These are phyloP conservation scores for Andrena haemorrhoa DNA, from an alignment of 2,888 invertebrate species.

Conservation along the genomic window DNA sequence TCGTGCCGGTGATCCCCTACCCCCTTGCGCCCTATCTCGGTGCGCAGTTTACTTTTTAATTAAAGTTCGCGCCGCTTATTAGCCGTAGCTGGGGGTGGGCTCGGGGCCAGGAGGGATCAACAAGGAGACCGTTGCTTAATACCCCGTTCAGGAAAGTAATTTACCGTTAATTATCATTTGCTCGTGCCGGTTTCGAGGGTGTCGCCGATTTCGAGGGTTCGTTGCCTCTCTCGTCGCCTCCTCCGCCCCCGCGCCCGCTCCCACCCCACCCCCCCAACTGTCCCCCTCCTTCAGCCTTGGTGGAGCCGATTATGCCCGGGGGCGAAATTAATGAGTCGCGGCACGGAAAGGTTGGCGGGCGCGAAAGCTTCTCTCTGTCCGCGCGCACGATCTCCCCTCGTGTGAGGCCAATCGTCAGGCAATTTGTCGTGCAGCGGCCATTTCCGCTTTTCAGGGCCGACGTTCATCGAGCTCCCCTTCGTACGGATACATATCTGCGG, in stretches of 20 bases:
- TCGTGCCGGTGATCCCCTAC: background rate
- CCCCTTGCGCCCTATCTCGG: background rate
- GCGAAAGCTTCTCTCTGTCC: constrained; percentile 60
- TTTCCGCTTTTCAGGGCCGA: constrained; percentile 73
- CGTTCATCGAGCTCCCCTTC: constrained; percentile 60
- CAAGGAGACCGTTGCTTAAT: constrained; percentile 55
- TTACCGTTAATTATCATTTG: constrained; percentile 65
- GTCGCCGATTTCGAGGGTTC: constrained; percentile 68
- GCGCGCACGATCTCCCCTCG: constrained; percentile 50
- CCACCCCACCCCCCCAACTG: background rate
- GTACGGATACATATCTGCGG: constrained; percentile 69
- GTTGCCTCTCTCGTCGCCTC: constrained; percentile 15
- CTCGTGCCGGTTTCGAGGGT: constrained; percentile 56
- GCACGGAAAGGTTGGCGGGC: constrained; percentile 46
- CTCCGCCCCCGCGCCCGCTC: background rate
- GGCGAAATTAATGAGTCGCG: constrained; percentile 71
- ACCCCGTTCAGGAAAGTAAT: constrained; percentile 60
- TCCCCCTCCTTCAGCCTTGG: constrained; percentile 11
- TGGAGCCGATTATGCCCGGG: constrained; percentile 66
- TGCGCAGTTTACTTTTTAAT: constrained; percentile 62
- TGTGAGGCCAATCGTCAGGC: constrained; percentile 71
- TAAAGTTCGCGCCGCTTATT: constrained; percentile 60
- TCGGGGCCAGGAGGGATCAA: constrained; percentile 47
- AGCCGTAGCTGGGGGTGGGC: constrained; percentile 32
- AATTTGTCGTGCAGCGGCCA: constrained; percentile 76